phyloP scores from a whole-genome alignment of 1,140 invertebrate species.

The Magallana gigas region DNA sequence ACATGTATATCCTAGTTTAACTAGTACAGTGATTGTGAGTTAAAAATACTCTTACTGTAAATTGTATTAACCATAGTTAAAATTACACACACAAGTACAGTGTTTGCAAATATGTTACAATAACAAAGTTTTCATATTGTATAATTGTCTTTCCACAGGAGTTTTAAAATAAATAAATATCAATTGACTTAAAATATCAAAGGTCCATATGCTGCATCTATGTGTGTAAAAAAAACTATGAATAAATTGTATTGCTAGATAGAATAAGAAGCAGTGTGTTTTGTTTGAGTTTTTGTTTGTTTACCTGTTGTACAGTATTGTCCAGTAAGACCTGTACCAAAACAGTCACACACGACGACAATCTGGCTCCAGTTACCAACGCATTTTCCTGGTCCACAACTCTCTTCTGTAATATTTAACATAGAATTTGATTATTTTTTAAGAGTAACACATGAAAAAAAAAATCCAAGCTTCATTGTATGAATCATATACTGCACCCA shows the following conservation, averaged over 20 bases:
- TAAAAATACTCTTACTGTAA: no score
- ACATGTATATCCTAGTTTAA: no score
- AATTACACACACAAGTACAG: no score
- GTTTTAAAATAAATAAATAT: background rate
- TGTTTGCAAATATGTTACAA: no score
- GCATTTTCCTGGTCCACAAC: background rate
- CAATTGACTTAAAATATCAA: no score
- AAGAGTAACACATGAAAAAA: no score
- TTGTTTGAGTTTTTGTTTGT: background rate
- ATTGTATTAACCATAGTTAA: no score
- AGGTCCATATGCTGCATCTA: no score
- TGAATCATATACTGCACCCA: no score
- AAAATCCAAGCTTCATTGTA: no score
- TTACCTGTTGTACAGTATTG: conserved; percentile 6
- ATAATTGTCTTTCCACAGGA: background rate
- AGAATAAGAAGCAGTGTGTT: background rate
- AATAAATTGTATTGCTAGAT: background rate
- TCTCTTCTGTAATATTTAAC: background rate
- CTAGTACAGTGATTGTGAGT: no score
- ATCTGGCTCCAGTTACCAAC: background rate
- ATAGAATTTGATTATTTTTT: no score
- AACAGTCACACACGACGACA: background rate
- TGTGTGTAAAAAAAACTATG: background rate
- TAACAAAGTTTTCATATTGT: background rate
- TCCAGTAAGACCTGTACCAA: background rate